Percentiles rank a stretch among this genome's conserved stretches.
These are phyloP conservation scores for Meteorus colon DNA, from an alignment of 2,888 invertebrate species.

Conservation along the genomic window DNA sequence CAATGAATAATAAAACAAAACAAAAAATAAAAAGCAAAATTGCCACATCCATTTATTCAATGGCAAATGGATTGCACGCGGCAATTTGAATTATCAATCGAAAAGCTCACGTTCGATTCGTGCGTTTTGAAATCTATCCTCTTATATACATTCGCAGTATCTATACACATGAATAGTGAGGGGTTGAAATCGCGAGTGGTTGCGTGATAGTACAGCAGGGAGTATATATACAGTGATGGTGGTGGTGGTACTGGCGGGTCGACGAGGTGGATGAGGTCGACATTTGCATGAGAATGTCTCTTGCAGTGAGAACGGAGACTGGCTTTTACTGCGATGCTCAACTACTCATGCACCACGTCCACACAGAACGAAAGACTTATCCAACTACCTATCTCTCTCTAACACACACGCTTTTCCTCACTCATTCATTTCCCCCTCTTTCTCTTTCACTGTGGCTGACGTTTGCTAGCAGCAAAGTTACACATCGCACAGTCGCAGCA, in stretches of 20 bases:
- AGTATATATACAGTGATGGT: background rate
- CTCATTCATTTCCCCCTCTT: background rate
- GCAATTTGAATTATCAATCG: slow-evolving; percentile 39
- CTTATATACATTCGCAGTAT: too few relatives aligned
- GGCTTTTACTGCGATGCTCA: slow-evolving; percentile 37
- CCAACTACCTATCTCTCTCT: background rate
- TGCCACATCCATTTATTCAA: background rate
- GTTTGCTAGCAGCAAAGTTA: slow-evolving; percentile 6
- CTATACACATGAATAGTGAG: too few relatives aligned
- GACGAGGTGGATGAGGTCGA: slow-evolving; percentile 23
- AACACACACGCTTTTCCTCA: too few relatives aligned
- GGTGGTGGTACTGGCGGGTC: slow-evolving; percentile 3
- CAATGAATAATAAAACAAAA: too few relatives aligned
- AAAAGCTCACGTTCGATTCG: slow-evolving; percentile 17
- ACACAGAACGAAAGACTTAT: slow-evolving; percentile 28
- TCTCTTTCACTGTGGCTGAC: background rate
- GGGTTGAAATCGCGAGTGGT: slow-evolving; percentile 1
- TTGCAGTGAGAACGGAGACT: slow-evolving; percentile 33
- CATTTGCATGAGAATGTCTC: slow-evolving; percentile 47
- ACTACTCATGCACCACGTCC: slow-evolving; percentile 23
- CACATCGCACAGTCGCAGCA: background rate
- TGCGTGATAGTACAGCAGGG: background rate
- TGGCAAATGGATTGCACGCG: slow-evolving; percentile 11
- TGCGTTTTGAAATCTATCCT: slow-evolving; percentile 17
- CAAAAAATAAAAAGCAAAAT: background rate